A percentile compares a stretch with the other conserved stretches of the same genome.
phyloP scores from a whole-genome alignment of 1,140 invertebrate genomes.

The Magallana angulata region DNA sequence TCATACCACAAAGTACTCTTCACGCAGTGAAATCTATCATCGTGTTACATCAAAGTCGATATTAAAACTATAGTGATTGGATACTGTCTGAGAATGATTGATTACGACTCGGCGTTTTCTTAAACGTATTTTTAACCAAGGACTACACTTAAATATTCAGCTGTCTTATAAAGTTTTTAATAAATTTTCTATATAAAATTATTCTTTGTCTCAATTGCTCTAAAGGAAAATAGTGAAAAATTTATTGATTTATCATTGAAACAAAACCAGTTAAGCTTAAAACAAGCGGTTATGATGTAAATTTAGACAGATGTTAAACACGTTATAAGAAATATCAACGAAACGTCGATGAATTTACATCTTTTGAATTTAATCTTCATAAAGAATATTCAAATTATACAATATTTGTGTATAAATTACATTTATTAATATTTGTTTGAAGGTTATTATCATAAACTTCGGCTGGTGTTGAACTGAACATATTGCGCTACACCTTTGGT shows the following conservation, averaged over 20 bases:
- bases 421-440: too few relatives aligned
- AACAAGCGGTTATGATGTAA: background rate
- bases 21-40: background rate
- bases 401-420: background rate
- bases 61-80: background rate
- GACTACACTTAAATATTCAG: background rate
- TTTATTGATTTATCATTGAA: background rate
- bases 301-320: background rate
- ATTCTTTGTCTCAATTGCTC: background rate
- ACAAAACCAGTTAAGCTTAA: background rate
- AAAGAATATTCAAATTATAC: background rate
- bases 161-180: background rate
- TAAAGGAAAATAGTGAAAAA: background rate
- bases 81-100: background rate
- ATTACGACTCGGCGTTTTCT: background rate
- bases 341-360: background rate
- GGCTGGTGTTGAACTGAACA: too few relatives aligned
- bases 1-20: background rate
- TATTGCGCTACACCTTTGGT: too few relatives aligned
- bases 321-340: background rate
- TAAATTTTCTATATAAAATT: background rate
- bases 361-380: background rate
- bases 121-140: background rate
- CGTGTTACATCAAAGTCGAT: background rate
- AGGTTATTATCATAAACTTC: too few relatives aligned